Conservation (phyloP, 2,888 invertebrate species). For the Acronicta alni region DNA sequence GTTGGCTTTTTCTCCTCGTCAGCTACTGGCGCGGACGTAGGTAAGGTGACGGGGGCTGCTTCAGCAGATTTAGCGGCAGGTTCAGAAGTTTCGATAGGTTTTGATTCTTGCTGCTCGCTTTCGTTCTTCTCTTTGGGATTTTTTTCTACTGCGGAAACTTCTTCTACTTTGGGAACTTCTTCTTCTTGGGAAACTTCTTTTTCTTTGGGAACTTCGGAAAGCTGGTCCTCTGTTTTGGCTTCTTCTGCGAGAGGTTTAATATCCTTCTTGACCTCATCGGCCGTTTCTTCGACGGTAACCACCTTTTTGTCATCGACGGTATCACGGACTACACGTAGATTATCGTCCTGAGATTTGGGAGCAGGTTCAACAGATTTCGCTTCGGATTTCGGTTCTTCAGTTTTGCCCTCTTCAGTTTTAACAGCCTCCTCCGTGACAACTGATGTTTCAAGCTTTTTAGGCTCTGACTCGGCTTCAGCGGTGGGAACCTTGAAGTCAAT, state of each 20-base stretch:
- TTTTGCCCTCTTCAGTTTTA: slow-evolving; percentile 41
- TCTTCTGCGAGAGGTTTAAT: slow-evolving; percentile 30
- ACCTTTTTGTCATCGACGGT: slow-evolving; percentile 64
- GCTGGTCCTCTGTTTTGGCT: slow-evolving; percentile 17
- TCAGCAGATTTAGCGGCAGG: background rate
- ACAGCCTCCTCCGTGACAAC: slow-evolving; percentile 49
- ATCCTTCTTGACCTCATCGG: slow-evolving; percentile 1
- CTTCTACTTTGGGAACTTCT: slow-evolving; percentile 45
- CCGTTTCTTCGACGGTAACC: background rate
- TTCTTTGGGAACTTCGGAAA: slow-evolving; percentile 20
- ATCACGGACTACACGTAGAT: slow-evolving; percentile 77
- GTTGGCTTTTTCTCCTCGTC: slow-evolving; percentile 15
- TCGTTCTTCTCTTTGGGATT: slow-evolving; percentile 29
- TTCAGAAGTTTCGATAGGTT: background rate
- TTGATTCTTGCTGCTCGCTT: background rate
- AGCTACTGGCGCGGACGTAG: slow-evolving; percentile 5
- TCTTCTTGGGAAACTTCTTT: too few relatives aligned
- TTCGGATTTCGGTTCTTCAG: slow-evolving; percentile 48
- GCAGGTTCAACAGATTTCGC: slow-evolving; percentile 49
- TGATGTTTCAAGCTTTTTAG: slow-evolving; percentile 62
- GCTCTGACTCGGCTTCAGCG: slow-evolving; percentile 76
- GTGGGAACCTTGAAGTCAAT: slow-evolving; percentile 68
- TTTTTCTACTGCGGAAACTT: slow-evolving; percentile 38
- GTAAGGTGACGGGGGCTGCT: background rate
- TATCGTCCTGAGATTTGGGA: slow-evolving; percentile 63